Percentiles rank a stretch among this genome's conserved stretches.
Evolutionary conservation across 2,888 invertebrate species (phyloP).

Genomic region (Dasysyrphus tricinctus): DNA sequence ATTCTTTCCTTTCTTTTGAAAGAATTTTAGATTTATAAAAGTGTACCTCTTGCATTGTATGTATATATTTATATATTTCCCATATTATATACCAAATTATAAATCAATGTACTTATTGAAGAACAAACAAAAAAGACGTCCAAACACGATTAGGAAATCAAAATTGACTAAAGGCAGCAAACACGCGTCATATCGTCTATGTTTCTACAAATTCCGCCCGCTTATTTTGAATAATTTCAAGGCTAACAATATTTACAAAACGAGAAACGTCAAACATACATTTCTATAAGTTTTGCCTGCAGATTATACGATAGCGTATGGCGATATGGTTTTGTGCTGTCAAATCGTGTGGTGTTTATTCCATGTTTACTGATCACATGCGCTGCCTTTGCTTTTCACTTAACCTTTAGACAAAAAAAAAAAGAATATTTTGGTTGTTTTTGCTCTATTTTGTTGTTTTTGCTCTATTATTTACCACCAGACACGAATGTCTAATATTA

Average conservation of each 20-base stretch:
- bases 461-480: neutral
- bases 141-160: conserved; percentile 60
- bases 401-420: conserved; percentile 35
- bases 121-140: conserved; percentile 20
- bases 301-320: neutral
- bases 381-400: conserved; percentile 11
- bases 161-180: neutral
- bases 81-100: neutral
- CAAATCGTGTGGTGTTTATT: conserved; percentile 41
- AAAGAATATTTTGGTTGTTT: neutral
- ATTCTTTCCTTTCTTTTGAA: neutral
- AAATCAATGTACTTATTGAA: conserved; percentile 11
- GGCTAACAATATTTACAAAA: conserved; percentile 58
- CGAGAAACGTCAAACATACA: conserved; percentile 25
- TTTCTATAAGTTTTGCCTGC: neutral
- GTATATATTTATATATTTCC: neutral
- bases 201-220: conserved; percentile 32
- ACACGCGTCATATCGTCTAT: conserved; percentile 42
- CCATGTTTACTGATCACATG: conserved; percentile 47
- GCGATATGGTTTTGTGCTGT: conserved; percentile 24
- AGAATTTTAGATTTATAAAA: neutral
- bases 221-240: conserved; percentile 57
- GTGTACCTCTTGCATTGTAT: too few species aligned
- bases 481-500: conserved; percentile 9
- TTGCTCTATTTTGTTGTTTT: neutral